Conservation (phyloP, 1,140 invertebrate species). For the Zaprionus inermis region DNA sequence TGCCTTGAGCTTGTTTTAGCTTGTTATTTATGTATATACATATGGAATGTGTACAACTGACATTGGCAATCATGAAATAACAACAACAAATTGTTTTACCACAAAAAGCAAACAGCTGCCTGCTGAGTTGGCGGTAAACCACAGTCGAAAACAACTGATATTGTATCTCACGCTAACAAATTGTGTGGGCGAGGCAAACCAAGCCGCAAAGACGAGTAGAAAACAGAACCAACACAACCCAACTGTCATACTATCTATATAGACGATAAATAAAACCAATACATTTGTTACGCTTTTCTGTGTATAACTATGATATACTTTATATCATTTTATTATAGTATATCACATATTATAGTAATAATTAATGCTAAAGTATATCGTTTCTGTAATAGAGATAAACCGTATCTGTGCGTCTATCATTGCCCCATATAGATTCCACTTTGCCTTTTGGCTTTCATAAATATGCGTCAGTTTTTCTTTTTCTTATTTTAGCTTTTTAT, state of each 20-base stretch:
- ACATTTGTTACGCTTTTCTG: background rate
- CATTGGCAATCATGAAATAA: background rate
- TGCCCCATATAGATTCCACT: background rate
- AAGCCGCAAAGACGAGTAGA: background rate
- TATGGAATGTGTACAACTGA: background rate
- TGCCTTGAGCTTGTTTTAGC: background rate
- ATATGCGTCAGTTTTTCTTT: slow-evolving; percentile 11
- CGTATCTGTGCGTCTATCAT: background rate
- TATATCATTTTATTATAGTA: background rate
- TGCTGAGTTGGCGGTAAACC: slow-evolving; percentile 20
- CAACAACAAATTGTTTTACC: background rate
- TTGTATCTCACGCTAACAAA: slow-evolving; percentile 18
- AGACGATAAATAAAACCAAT: background rate
- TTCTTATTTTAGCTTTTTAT: slow-evolving; percentile 2
- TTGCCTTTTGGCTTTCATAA: slow-evolving; percentile 6
- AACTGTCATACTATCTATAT: background rate
- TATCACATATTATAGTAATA: background rate
- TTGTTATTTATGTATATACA: background rate
- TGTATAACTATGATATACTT: background rate
- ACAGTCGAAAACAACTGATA: slow-evolving; percentile 13
- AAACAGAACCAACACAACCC: background rate
- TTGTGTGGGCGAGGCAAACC: background rate
- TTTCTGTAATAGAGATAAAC: background rate
- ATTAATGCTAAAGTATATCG: background rate
- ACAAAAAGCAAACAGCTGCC: slow-evolving; percentile 1